Conservation (phyloP, 2,888 invertebrate species). For the Rhimphoctona megacephalus region DNA sequence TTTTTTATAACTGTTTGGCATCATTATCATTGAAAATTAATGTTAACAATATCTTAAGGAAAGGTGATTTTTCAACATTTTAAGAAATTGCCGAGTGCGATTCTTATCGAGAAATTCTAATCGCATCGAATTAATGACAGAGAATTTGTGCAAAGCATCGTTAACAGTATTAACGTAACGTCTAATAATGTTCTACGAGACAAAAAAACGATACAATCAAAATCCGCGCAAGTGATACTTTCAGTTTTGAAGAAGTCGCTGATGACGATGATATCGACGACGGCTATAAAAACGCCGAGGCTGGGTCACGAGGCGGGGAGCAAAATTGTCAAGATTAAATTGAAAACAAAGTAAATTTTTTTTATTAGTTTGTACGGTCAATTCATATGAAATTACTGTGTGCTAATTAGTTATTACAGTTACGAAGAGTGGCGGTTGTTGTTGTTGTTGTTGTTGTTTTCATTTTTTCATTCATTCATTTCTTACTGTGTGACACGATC, state of each 20-base stretch:
- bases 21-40: no score
- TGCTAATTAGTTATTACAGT: constrained; percentile 74
- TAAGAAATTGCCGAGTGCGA: not conserved
- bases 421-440: constrained; percentile 70
- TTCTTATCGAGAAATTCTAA: not conserved
- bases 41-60: no score
- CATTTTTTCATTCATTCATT: constrained; percentile 38
- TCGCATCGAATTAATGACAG: not conserved
- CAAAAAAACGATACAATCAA: constrained; percentile 9
- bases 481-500: constrained; percentile 45
- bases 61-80: not conserved
- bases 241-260: constrained; percentile 17
- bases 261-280: not conserved
- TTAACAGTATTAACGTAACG: not conserved
- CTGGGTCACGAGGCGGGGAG: constrained; percentile 34
- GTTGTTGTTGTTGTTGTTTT: constrained; percentile 45
- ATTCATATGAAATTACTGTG: constrained; percentile 76
- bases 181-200: not conserved
- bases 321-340: constrained; percentile 50
- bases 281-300: constrained; percentile 2
- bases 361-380: constrained; percentile 73
- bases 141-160: not conserved
- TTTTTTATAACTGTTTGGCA: no score
- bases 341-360: constrained; percentile 75
- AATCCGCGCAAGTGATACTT: constrained; percentile 52